Evolutionary conservation across 2,888 invertebrate species (phyloP).

Genomic region (Julus scanicus): DNA sequence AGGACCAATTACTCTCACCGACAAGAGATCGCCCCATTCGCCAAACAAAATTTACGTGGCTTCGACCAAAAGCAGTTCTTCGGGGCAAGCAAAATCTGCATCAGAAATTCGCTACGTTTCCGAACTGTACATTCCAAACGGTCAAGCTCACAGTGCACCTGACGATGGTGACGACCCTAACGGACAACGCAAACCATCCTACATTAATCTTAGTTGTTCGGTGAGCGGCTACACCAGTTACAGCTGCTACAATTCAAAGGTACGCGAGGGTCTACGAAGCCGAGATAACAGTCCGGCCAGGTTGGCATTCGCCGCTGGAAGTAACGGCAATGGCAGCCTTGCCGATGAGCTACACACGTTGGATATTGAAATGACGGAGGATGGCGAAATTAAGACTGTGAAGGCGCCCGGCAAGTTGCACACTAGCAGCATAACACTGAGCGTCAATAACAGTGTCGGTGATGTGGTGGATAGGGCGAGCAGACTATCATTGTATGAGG

Average conservation of each 20-base stretch:
- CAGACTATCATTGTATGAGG: not conserved
- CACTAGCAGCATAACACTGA: constrained; percentile 43
- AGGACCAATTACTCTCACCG: not conserved
- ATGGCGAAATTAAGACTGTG: constrained; percentile 20
- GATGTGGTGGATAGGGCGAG: constrained; percentile 47
- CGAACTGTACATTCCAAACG: constrained; percentile 53
- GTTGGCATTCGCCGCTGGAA: constrained; percentile 56
- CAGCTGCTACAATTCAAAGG: constrained; percentile 85
- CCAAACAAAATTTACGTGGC: not conserved
- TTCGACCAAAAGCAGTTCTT: not conserved
- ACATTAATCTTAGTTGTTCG: constrained; percentile 87
- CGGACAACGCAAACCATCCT: constrained; percentile 69
- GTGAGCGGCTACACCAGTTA: constrained; percentile 89
- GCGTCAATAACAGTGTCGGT: constrained; percentile 46
- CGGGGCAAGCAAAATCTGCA: not conserved
- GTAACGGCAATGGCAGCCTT: not conserved
- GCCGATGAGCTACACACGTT: constrained; percentile 19
- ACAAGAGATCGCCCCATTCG: constrained; percentile 39
- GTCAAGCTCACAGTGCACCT: not conserved
- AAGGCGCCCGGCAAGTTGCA: constrained; percentile 18
- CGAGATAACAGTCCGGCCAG: constrained; percentile 64
- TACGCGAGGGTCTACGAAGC: constrained; percentile 79
- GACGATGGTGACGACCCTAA: not conserved
- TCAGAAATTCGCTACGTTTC: constrained; percentile 51
- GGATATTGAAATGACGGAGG: constrained; percentile 31